A percentile compares a stretch with the other conserved stretches of the same genome.
phyloP scores from a whole-genome alignment of 2,113 vertebrate genomes.

The Cygnus atratus region DNA sequence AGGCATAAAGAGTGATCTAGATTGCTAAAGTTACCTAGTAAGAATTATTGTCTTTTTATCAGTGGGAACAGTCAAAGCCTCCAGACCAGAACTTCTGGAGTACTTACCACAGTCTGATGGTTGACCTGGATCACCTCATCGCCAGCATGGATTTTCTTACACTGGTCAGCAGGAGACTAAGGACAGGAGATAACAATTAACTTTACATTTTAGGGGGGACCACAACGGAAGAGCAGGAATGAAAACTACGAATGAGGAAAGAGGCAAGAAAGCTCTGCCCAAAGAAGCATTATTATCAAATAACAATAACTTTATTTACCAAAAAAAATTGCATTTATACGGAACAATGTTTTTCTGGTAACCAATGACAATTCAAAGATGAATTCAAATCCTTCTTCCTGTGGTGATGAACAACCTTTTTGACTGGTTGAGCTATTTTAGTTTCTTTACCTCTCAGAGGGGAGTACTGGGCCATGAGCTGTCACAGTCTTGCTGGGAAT shows the following conservation, averaged over 20 bases:
- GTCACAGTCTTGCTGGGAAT: neutral
- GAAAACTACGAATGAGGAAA: neutral
- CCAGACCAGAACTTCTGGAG: neutral
- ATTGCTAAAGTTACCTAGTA: neutral
- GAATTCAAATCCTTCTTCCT: neutral
- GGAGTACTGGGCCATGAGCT: neutral
- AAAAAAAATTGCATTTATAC: neutral
- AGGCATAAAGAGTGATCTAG: neutral
- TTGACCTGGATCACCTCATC: slow-evolving; percentile 80
- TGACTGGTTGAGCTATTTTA: neutral
- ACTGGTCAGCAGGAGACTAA: slow-evolving; percentile 82
- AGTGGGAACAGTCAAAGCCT: neutral
- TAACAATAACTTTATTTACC: neutral
- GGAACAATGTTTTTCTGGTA: neutral
- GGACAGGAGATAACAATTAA: slow-evolving; percentile 38
- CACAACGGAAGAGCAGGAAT: neutral
- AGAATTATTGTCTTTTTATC: neutral
- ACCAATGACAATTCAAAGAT: neutral
- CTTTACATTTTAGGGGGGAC: neutral
- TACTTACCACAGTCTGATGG: slow-evolving; percentile 80
- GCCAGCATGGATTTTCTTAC: slow-evolving; percentile 81
- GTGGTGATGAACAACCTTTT: neutral
- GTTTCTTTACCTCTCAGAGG: neutral
- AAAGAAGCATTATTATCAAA: neutral
- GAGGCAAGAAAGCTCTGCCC: neutral